Conservation (phyloP, 2,797 vertebrate species). For the Rhynchotus rufescens region DNA sequence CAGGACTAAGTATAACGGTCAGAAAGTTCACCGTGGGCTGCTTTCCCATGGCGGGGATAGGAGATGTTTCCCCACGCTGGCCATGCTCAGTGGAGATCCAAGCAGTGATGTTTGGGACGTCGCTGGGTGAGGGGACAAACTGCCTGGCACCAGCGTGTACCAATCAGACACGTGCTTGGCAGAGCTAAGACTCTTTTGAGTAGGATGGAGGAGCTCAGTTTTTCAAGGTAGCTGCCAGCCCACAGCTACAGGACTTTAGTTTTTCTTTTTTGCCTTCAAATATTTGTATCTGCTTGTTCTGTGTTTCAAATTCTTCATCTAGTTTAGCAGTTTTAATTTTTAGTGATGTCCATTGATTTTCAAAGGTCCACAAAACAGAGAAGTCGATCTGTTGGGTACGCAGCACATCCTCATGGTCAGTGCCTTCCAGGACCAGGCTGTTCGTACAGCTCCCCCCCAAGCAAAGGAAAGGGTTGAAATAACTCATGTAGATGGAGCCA, state of each 20-base stretch:
- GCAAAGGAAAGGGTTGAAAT: not conserved
- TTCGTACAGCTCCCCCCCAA: not conserved
- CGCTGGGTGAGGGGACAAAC: too few relatives aligned
- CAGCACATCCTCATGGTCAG: not conserved
- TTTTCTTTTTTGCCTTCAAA: not conserved
- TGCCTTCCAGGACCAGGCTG: not conserved
- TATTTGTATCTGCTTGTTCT: not conserved
- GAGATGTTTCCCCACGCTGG: not conserved
- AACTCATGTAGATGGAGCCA: not conserved
- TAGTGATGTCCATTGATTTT: not conserved
- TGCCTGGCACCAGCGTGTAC: too few relatives aligned
- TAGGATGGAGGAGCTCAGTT: accelerated
- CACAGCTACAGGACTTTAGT: accelerated
- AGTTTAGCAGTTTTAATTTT: accelerated
- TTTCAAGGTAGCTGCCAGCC: not conserved
- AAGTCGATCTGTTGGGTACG: not conserved
- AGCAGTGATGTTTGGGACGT: accelerated
- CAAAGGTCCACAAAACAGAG: not conserved
- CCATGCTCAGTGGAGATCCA: not conserved
- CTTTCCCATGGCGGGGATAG: not conserved
- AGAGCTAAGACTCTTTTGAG: not conserved
- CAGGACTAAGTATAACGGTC: not conserved
- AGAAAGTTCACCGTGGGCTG: not conserved
- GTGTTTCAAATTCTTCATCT: not conserved
- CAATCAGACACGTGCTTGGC: not conserved